Conservation (phyloP, 1,140 invertebrate genomes). For the Neocloeon triangulifer region DNA sequence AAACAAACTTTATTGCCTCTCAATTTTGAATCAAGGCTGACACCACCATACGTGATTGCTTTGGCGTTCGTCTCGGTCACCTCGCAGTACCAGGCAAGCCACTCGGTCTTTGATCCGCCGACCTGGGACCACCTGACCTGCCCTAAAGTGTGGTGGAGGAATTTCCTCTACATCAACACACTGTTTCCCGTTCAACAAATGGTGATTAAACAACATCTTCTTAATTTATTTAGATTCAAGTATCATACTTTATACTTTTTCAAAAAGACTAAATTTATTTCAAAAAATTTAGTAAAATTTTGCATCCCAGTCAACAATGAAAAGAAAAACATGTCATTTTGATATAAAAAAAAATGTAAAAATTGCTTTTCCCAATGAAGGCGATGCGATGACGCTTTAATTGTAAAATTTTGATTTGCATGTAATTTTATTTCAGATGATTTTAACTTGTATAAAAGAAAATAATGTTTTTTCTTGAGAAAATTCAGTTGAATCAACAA, state of each 20-base stretch:
- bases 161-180: slow-evolving; percentile 19
- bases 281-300: too few relatives aligned
- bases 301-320: too few relatives aligned
- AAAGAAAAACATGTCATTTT: too few relatives aligned
- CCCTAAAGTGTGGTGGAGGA: slow-evolving; percentile 20
- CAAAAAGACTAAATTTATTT: too few relatives aligned
- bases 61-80: slow-evolving; percentile 15
- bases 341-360: too few relatives aligned
- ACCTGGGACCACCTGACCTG: slow-evolving; percentile 17
- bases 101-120: slow-evolving; percentile 15
- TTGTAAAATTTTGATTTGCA: too few relatives aligned
- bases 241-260: slow-evolving; percentile 1
- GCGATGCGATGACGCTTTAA: too few relatives aligned
- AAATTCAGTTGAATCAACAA: too few relatives aligned
- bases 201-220: slow-evolving; percentile 13
- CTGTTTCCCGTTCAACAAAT: slow-evolving; percentile 17
- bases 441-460: too few relatives aligned
- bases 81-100: slow-evolving; percentile 14
- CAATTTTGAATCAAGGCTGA: slow-evolving; percentile 12
- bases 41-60: slow-evolving; percentile 17
- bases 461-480: too few relatives aligned
- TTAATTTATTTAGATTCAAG: slow-evolving; percentile 4
- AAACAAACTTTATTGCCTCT: background rate
- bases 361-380: too few relatives aligned
- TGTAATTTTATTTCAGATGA: too few relatives aligned